Evolutionary conservation across 2,113 vertebrate genomes (phyloP).

Genomic region (Lycaon pictus): DNA sequence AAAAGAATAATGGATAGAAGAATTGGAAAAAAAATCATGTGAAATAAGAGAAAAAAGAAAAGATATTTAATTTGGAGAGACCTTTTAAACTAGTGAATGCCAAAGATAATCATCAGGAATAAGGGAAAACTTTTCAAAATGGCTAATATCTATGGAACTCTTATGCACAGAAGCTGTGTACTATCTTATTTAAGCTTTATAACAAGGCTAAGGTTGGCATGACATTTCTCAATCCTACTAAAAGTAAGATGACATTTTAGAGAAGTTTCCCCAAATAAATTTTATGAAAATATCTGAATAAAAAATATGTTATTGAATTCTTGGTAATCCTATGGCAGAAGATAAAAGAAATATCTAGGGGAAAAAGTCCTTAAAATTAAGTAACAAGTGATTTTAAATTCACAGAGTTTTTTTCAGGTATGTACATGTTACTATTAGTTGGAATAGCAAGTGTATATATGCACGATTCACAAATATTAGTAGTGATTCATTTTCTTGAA

Average conservation of each 20-base stretch:
- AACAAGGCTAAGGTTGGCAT: not conserved
- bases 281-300: conserved; percentile 1
- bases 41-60: conserved; percentile 44
- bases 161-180: not conserved
- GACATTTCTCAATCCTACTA: not conserved
- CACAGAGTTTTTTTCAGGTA: not conserved
- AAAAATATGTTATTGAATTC: conserved; percentile 33
- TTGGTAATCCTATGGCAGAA: not conserved
- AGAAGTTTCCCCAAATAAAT: not conserved
- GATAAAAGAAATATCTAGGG: not conserved
- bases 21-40: not conserved
- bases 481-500: conserved; percentile 9
- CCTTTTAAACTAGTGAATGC: not conserved
- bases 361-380: not conserved
- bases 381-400: not conserved
- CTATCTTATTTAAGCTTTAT: not conserved
- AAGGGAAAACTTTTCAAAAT: not conserved
- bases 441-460: not conserved
- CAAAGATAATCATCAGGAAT: not conserved
- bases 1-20: not conserved
- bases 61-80: conserved; percentile 15
- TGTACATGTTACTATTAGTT: not conserved
- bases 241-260: conserved; percentile 6
- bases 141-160: not conserved
- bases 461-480: not conserved